These are phyloP conservation scores for Diaperis boleti DNA, from an alignment of 2,888 invertebrate genomes.

Conservation along the genomic window DNA sequence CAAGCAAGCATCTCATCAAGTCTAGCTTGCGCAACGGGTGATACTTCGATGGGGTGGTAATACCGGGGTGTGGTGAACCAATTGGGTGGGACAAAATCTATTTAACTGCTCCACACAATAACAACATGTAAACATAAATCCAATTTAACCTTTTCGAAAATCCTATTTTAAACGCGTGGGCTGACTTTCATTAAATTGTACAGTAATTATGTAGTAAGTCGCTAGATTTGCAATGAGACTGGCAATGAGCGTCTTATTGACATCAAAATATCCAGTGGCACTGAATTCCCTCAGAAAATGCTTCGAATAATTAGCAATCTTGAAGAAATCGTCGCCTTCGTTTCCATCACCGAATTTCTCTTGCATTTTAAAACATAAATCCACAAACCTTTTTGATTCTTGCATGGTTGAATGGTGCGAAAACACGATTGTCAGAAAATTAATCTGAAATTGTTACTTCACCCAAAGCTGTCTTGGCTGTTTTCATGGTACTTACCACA, in stretches of 20 bases:
- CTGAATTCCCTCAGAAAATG: constrained; percentile 1
- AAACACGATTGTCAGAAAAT: constrained; percentile 2
- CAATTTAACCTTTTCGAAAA: no score
- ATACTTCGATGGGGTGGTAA: no score
- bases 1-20: no score
- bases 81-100: no score
- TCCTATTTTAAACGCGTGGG: no score
- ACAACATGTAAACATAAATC: no score
- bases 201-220: constrained; percentile 7
- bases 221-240: constrained; percentile 5
- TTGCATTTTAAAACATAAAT: constrained; percentile 11
- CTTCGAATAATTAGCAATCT: neutral
- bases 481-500: neutral
- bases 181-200: constrained; percentile 8
- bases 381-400: constrained; percentile 5
- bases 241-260: constrained; percentile 1
- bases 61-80: no score
- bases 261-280: constrained; percentile 5
- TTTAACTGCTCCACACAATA: no score
- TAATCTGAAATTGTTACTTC: constrained; percentile 1
- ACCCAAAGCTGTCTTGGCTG: neutral
- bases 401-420: neutral
- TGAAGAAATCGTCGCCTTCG: neutral
- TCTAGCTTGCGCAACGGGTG: no score
- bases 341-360: neutral